phyloP scores from a whole-genome alignment of 2,888 invertebrate genomes.

The Drosophila borealis region DNA sequence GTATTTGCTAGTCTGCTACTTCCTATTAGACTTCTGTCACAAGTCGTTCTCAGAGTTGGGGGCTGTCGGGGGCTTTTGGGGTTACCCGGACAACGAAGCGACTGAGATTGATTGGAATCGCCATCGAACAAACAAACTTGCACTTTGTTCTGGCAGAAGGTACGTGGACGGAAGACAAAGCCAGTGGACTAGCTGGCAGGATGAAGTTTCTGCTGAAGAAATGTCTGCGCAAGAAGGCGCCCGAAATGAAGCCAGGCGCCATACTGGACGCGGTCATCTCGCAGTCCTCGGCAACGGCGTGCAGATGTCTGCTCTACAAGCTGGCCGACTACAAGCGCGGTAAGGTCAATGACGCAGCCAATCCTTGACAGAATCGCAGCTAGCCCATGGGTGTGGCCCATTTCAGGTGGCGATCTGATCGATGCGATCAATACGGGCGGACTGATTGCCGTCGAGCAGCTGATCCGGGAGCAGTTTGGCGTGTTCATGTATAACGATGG shows the following conservation, averaged over 20 bases:
- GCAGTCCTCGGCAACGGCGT: constrained; percentile 91
- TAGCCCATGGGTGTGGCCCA: too few relatives aligned
- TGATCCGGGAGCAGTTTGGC: constrained; percentile 94
- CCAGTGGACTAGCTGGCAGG: not conserved
- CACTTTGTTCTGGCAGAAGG: constrained; percentile 14
- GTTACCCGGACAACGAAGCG: constrained; percentile 44
- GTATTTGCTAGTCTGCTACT: too few relatives aligned
- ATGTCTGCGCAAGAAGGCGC: constrained; percentile 84
- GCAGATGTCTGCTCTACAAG: constrained; percentile 94
- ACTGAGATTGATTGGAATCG: not conserved
- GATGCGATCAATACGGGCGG: constrained; percentile 95
- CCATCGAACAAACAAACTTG: constrained; percentile 70
- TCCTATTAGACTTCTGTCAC: too few relatives aligned
- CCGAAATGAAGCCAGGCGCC: constrained; percentile 87
- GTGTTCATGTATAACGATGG: constrained; percentile 95
- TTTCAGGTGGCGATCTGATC: constrained; percentile 92
- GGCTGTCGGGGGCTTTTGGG: not conserved
- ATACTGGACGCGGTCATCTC: constrained; percentile 96
- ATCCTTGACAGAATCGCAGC: too few relatives aligned
- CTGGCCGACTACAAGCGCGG: constrained; percentile 96
- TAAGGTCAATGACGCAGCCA: constrained; percentile 60
- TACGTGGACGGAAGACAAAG: too few relatives aligned
- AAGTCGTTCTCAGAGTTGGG: too few relatives aligned
- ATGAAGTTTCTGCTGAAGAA: constrained; percentile 83
- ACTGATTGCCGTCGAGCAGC: constrained; percentile 92